Evolutionary conservation across 1,140 invertebrate species (phyloP).

Genomic region (Nasonia longicornis): DNA sequence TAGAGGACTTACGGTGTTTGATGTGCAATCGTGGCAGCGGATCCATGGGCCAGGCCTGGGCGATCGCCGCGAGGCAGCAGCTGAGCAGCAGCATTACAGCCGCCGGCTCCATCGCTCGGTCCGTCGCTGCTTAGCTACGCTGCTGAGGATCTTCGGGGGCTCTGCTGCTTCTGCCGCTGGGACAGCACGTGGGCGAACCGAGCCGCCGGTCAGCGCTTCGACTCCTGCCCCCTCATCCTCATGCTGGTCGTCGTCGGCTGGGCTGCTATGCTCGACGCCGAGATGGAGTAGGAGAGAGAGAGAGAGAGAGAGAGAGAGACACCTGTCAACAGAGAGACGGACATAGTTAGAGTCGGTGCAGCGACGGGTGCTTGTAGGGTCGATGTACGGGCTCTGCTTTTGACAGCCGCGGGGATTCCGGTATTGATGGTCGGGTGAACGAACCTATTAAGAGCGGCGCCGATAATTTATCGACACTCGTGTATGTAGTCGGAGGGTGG

Average conservation of each 20-base stretch:
- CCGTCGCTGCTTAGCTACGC: neutral
- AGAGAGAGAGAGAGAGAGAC: neutral
- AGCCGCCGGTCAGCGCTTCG: slow-evolving; percentile 49
- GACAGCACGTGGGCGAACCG: slow-evolving; percentile 25
- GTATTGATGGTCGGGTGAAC: neutral
- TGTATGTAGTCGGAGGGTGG: no score
- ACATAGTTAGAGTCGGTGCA: neutral
- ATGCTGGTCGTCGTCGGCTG: neutral
- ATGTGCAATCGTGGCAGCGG: slow-evolving; percentile 61
- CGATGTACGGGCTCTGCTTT: neutral
- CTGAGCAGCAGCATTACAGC: neutral
- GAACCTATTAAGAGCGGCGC: neutral
- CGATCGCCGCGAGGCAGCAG: slow-evolving; percentile 17
- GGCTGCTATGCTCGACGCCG: neutral
- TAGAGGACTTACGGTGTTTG: slow-evolving; percentile 62
- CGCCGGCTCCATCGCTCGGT: neutral
- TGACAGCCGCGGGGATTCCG: neutral
- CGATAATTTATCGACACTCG: no score
- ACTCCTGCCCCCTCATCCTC: slow-evolving; percentile 19
- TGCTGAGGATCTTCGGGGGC: neutral
- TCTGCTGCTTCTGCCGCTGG: slow-evolving; percentile 43
- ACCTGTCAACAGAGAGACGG: neutral
- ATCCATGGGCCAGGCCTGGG: slow-evolving; percentile 61
- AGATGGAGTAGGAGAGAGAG: no score
- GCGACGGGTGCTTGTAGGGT: no score